Evolutionary conservation across 2,888 invertebrate genomes (phyloP).

Genomic region (Strigamia maritima): DNA sequence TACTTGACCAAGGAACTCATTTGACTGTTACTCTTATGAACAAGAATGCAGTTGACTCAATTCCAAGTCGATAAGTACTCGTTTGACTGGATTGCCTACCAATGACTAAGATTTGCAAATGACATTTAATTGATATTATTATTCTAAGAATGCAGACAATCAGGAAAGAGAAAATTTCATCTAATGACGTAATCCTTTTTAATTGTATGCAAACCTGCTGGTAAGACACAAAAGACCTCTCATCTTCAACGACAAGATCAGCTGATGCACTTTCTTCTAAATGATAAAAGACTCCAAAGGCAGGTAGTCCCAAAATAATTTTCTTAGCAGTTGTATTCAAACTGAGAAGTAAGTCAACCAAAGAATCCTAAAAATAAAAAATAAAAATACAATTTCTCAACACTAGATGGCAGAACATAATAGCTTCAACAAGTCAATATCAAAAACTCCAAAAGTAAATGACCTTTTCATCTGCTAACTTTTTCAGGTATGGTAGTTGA

Average conservation of each 20-base stretch:
- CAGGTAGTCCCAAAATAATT: constrained; percentile 68
- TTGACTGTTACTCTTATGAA: too few species aligned
- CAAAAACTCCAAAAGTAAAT: too few species aligned
- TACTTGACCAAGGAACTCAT: too few species aligned
- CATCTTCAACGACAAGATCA: constrained; percentile 6
- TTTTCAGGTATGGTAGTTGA: background rate
- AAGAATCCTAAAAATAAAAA: constrained; percentile 61
- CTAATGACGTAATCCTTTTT: too few species aligned
- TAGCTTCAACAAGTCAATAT: background rate
- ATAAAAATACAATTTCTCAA: background rate
- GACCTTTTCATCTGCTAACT: background rate
- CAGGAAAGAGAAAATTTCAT: too few species aligned
- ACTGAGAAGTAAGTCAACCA: constrained; percentile 68
- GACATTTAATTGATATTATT: too few species aligned
- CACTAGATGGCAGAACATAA: background rate
- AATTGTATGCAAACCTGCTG: constrained; percentile 4
- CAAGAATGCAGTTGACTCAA: background rate
- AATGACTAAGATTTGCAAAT: too few species aligned
- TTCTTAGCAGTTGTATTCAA: constrained; percentile 69
- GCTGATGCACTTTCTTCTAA: constrained; percentile 64
- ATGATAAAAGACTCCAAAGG: constrained; percentile 66
- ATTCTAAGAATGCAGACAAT: too few species aligned
- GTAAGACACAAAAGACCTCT: background rate
- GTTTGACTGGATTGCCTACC: too few species aligned
- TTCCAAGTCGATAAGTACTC: too few species aligned